A percentile compares a stretch with the other conserved stretches of the same genome.
phyloP scores from a whole-genome alignment of 2,113 vertebrate genomes.

The Pipra filicauda region DNA sequence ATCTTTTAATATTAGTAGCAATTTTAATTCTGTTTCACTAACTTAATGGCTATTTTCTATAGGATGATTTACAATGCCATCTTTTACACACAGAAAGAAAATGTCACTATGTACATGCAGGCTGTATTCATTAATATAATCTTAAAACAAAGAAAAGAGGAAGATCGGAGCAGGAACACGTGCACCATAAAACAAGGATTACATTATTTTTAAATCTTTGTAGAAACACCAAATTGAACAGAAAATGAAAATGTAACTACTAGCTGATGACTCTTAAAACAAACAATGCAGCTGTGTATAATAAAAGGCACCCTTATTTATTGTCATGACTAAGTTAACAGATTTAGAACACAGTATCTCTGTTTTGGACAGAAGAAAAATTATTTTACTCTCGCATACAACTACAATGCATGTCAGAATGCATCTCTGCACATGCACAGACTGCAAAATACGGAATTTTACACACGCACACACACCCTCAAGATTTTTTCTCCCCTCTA shows the following conservation, averaged over 20 bases:
- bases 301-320: constrained; percentile 67
- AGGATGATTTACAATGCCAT: background rate
- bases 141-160: constrained; percentile 73
- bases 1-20: background rate
- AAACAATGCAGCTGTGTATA: constrained; percentile 65
- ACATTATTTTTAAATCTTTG: constrained; percentile 31
- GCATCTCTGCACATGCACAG: constrained; percentile 19
- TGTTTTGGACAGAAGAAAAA: constrained; percentile 55
- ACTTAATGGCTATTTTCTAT: background rate
- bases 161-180: constrained; percentile 54
- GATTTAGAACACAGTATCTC: constrained; percentile 57
- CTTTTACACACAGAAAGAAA: constrained; percentile 41
- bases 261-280: constrained; percentile 46
- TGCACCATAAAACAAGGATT: constrained; percentile 43
- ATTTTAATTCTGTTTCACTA: background rate
- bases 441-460: background rate
- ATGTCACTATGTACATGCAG: constrained; percentile 19
- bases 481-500: background rate
- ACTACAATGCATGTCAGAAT: constrained; percentile 42
- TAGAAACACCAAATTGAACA: constrained; percentile 29
- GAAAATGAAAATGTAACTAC: constrained; percentile 58
- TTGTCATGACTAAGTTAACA: constrained; percentile 55
- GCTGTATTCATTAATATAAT: constrained; percentile 61
- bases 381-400: constrained; percentile 50
- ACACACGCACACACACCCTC: background rate